Base-by-base conservation (phyloP, 1,140 invertebrate species). In the Venturia canescens region DNA sequence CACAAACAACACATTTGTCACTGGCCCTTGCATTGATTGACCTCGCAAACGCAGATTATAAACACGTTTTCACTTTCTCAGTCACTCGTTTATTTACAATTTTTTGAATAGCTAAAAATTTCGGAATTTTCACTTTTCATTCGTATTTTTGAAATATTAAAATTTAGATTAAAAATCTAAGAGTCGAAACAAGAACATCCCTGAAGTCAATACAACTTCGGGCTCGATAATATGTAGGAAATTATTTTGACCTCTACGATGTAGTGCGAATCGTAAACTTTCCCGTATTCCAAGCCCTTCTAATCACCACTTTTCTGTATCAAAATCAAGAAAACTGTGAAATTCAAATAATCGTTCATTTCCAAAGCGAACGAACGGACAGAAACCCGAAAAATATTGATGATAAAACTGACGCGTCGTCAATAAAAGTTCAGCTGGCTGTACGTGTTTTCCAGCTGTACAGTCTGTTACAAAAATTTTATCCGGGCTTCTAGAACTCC, bases 181-280 rank as follows among this genome's bases (percentile, higher is more conserved):
- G 7, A 67, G 57, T 11, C 38, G 34, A 31, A 5, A 26, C 26
- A 31, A 23, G 38, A 50, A 5, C 57, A 72, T 18, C 75, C 69
- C 79, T 76, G 79, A 78, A 53, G 87, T 88, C 87, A 88, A 88
- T 88, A 88, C 81, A 88, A 88, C 83, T 86, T 78, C 86, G 75
- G 82, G 23, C 44, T 26, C 70, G 83, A 79, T 83, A 87, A 83
- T 67, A 79, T 82, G 44, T 78, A 86, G 18, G 80, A 53, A 80
- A 60, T 27, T 60, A 27, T 16, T 77, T 67, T 27, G 27, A 67
- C 50, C 72, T 57, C 23, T 21, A 4, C 21, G 9, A 44, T 48
- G 29, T 31, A 18, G 31, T 69, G 3, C 11, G 18, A 69, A 31
- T 18, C 27, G 15, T 31, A 1, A 6, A 13, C 3, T 18, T 69